Conservation (phyloP, 2,113 vertebrate genomes). For the Festucalex cinctus region DNA sequence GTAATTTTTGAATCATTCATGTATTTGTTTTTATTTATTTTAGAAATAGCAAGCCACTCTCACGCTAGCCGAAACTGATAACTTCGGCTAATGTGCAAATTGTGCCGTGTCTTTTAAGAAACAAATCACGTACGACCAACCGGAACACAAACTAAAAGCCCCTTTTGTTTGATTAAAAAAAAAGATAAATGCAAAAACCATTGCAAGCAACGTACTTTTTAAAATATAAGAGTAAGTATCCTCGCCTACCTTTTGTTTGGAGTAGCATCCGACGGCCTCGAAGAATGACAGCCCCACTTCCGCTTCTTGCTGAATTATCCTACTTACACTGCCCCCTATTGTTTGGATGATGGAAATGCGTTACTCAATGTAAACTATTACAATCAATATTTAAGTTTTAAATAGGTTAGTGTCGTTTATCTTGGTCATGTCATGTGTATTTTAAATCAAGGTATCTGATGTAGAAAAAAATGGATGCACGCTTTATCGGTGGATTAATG, state of each 20-base stretch:
- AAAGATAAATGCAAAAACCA: neutral
- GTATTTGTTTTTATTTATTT: neutral
- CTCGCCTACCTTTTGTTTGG: neutral
- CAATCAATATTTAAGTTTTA: neutral
- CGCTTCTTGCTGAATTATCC: neutral
- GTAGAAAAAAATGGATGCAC: neutral
- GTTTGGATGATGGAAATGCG: neutral
- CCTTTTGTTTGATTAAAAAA: neutral
- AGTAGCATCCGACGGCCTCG: neutral
- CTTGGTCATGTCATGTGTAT: neutral
- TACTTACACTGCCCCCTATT: neutral
- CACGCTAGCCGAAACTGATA: neutral
- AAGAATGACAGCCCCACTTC: neutral
- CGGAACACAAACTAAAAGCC: neutral
- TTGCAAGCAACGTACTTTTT: too few relatives aligned
- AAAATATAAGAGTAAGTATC: too few relatives aligned
- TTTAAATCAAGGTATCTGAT: neutral
- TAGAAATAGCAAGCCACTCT: neutral
- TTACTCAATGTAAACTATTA: neutral
- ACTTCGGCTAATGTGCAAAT: slow-evolving; percentile 4
- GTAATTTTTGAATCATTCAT: neutral
- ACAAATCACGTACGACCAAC: neutral
- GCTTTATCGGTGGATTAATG: neutral
- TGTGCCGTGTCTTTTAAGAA: neutral
- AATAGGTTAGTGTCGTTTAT: neutral